Evolutionary conservation across 2,797 vertebrate genomes (phyloP).

Genomic region (Myiotriccus ornatus): DNA sequence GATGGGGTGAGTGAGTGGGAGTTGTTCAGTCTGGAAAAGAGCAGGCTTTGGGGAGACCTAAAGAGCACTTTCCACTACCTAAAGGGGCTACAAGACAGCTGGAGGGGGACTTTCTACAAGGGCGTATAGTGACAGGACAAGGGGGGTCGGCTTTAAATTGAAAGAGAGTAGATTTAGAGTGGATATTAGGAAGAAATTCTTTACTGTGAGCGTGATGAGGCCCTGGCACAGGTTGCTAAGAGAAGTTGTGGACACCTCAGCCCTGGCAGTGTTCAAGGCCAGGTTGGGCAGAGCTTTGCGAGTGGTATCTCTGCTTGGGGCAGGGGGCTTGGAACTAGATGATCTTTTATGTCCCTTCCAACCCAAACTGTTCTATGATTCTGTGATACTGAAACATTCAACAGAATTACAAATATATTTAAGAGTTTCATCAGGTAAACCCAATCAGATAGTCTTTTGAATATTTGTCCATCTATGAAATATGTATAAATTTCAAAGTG

Average conservation of each 20-base stretch:
- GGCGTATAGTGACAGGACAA: background rate
- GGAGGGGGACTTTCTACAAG: background rate
- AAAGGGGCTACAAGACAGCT: background rate
- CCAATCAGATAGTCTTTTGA: background rate
- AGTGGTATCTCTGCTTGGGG: background rate
- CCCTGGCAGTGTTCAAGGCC: background rate
- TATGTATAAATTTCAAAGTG: background rate
- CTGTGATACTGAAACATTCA: background rate
- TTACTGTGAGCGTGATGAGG: background rate
- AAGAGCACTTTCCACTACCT: background rate
- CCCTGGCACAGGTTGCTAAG: background rate
- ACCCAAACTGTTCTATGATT: background rate
- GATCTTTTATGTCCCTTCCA: background rate
- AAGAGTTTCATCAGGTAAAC: background rate
- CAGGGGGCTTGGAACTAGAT: background rate
- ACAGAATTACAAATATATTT: background rate
- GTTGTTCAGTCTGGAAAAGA: background rate
- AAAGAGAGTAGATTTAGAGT: too few species aligned
- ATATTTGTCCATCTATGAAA: background rate
- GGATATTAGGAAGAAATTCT: background rate
- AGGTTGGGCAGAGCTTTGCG: background rate
- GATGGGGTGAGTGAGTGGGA: background rate
- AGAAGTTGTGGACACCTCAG: background rate
- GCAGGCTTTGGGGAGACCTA: background rate
- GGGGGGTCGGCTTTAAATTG: background rate